Conservation (phyloP, 2,888 invertebrate genomes). For the Beris morrisii region DNA sequence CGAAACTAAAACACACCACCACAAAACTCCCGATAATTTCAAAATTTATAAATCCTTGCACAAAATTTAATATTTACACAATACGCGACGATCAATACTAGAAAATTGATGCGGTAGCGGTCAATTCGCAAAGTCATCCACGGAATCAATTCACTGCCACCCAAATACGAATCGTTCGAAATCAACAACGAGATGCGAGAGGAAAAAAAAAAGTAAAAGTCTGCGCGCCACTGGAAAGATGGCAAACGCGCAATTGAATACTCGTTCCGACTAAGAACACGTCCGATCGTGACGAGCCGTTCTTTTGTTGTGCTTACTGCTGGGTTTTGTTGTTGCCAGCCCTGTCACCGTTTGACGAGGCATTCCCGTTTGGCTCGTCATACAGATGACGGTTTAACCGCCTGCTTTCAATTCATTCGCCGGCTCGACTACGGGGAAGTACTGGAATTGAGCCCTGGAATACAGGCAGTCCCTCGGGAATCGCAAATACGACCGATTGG, state of each 20-base stretch:
- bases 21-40: slow-evolving; percentile 12
- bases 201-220: background rate
- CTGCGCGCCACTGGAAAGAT: slow-evolving; percentile 37
- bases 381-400: background rate
- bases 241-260: slow-evolving; percentile 36
- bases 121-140: slow-evolving; percentile 29
- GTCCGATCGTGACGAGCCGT: slow-evolving; percentile 56
- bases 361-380: slow-evolving; percentile 1
- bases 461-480: slow-evolving; percentile 20
- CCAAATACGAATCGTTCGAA: background rate
- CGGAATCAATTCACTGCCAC: slow-evolving; percentile 26
- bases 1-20: background rate
- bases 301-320: slow-evolving; percentile 53
- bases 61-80: background rate
- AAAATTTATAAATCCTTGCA: slow-evolving; percentile 19
- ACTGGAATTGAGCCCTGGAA: slow-evolving; percentile 14
- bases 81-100: slow-evolving; percentile 20
- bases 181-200: slow-evolving; percentile 12
- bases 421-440: slow-evolving; percentile 13
- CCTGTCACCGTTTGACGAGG: slow-evolving; percentile 7
- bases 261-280: slow-evolving; percentile 26
- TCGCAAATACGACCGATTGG: background rate
- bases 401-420: slow-evolving; percentile 18
- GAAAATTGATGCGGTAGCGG: slow-evolving; percentile 23
- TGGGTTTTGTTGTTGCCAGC: slow-evolving; percentile 39